These are phyloP conservation scores for Rhaphigaster nebulosa DNA, from an alignment of 2,888 invertebrate genomes.

Conservation along the genomic window DNA sequence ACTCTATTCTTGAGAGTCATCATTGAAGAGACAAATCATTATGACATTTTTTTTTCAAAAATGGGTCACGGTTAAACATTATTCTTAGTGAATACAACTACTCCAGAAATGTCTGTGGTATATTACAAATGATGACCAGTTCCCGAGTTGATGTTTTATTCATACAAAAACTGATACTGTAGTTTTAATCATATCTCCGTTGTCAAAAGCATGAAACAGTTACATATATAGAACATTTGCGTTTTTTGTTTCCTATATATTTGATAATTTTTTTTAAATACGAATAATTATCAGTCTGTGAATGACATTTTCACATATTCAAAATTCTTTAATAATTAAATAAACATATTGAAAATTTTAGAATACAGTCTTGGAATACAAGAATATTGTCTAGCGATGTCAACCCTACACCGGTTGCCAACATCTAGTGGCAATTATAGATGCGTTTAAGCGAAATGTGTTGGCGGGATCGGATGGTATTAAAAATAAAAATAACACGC, in stretches of 20 bases:
- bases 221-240: not conserved
- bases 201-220: not conserved
- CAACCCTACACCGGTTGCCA: conserved; percentile 14
- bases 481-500: conserved; percentile 34
- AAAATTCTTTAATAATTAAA: not conserved
- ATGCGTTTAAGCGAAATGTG: conserved; percentile 42
- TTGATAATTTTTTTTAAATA: not conserved
- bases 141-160: too few relatives aligned
- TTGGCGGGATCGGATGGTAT: conserved; percentile 32
- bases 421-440: conserved; percentile 39
- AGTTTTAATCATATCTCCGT: too few relatives aligned
- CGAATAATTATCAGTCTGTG: not conserved
- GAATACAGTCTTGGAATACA: not conserved
- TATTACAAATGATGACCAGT: too few relatives aligned
- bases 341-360: not conserved
- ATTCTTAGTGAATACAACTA: not conserved
- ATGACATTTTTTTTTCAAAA: not conserved
- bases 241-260: not conserved
- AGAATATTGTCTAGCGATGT: not conserved
- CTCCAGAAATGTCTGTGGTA: not conserved
- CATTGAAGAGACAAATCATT: not conserved
- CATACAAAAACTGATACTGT: not conserved
- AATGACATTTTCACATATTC: not conserved
- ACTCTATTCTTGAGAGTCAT: not conserved
- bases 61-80: not conserved